Conservation (phyloP, 2,888 invertebrate genomes). For the Ophonus ardosiacus region DNA sequence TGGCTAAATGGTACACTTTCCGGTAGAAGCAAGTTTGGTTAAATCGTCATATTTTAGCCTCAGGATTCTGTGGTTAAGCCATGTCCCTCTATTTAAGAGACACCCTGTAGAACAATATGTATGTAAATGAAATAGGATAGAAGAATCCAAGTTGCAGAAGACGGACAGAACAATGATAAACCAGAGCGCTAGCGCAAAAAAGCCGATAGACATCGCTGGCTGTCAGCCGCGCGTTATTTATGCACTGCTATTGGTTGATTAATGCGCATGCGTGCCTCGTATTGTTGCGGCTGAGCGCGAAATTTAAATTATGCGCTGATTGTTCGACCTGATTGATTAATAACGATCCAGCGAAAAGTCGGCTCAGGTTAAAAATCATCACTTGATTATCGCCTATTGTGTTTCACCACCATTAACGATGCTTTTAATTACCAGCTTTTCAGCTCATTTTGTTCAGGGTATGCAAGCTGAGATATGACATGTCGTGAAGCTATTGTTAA, state of each 20-base stretch:
- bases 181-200: slow-evolving; percentile 16
- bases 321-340: slow-evolving; percentile 25
- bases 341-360: slow-evolving; percentile 3
- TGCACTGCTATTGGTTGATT: slow-evolving; percentile 49
- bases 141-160: neutral
- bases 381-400: slow-evolving; percentile 43
- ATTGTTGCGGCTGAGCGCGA: slow-evolving; percentile 35
- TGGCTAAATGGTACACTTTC: too few relatives aligned
- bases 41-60: too few relatives aligned
- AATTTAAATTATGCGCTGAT: slow-evolving; percentile 50
- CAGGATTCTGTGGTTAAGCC: too few relatives aligned
- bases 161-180: slow-evolving; percentile 46
- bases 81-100: too few relatives aligned
- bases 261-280: slow-evolving; percentile 48
- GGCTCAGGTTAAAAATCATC: neutral
- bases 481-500: too few relatives aligned
- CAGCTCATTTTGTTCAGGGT: too few relatives aligned
- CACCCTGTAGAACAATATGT: slow-evolving; percentile 51
- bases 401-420: neutral
- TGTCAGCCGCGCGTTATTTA: slow-evolving; percentile 34
- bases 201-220: slow-evolving; percentile 34
- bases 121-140: slow-evolving; percentile 45
- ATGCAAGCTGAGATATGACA: too few relatives aligned
- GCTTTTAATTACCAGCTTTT: neutral
- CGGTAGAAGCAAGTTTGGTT: too few relatives aligned